Evolutionary conservation across 2,888 invertebrate species (phyloP).

Genomic region (Yponomeuta sedellus): DNA sequence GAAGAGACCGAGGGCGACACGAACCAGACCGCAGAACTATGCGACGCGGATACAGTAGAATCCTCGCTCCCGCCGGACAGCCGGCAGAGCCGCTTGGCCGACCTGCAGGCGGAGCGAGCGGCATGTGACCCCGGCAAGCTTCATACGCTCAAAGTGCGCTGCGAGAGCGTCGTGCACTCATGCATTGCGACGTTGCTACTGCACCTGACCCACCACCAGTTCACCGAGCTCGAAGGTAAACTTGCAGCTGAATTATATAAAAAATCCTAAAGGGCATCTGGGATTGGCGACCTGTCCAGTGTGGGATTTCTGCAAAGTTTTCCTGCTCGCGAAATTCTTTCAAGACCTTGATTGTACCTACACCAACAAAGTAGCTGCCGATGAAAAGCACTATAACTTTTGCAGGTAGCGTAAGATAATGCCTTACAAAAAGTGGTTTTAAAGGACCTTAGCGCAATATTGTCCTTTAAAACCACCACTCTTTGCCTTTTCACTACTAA

Average conservation of each 20-base stretch:
- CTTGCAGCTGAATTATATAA: no score
- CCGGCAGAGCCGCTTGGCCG: conserved; percentile 80
- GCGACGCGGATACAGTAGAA: conserved; percentile 81
- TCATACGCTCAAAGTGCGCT: conserved; percentile 82
- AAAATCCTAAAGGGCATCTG: not conserved
- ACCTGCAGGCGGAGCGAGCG: conserved; percentile 84
- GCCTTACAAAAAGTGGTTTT: no score
- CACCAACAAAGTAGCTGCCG: no score
- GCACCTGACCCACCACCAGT: conserved; percentile 87
- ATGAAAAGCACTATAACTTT: no score
- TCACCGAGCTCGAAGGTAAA: conserved; percentile 90
- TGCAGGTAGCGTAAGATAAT: no score
- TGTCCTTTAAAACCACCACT: no score
- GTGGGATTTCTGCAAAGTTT: no score
- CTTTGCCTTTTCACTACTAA: no score
- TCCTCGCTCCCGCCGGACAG: conserved; percentile 82
- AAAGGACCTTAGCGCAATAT: no score
- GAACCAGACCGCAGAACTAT: conserved; percentile 74
- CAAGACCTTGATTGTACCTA: no score
- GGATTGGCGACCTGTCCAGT: no score
- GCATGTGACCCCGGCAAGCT: conserved; percentile 88
- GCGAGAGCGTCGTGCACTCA: conserved; percentile 86
- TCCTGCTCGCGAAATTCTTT: no score
- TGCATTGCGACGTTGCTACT: conserved; percentile 89
- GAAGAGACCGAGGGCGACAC: conserved; percentile 69